These are phyloP conservation scores for Gadopsis bispinosus DNA, from an alignment of 2,797 vertebrate species.

Conservation along the genomic window DNA sequence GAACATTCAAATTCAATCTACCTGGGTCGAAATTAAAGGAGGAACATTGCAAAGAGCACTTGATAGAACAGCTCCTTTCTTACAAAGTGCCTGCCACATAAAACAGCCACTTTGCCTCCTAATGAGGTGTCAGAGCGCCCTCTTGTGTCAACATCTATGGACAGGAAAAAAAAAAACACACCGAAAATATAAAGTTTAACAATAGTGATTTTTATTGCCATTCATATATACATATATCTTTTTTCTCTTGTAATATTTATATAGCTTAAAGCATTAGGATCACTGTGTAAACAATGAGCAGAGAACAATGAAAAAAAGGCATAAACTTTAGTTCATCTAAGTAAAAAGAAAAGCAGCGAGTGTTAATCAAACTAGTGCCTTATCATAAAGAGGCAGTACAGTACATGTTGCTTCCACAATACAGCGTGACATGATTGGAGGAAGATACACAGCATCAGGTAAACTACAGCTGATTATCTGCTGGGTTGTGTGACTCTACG, in stretches of 20 bases:
- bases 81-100: slow-evolving; percentile 3
- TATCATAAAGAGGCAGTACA: slow-evolving; percentile 27
- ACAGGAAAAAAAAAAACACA: slow-evolving; percentile 19
- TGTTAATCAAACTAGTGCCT: slow-evolving; percentile 31
- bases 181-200: slow-evolving; percentile 29
- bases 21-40: slow-evolving; percentile 59
- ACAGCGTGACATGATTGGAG: slow-evolving; percentile 27
- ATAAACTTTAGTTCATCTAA: slow-evolving; percentile 24
- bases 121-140: slow-evolving; percentile 55
- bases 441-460: slow-evolving; percentile 30
- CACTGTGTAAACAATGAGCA: slow-evolving; percentile 65
- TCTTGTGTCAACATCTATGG: slow-evolving; percentile 54
- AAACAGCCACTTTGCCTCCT: background rate
- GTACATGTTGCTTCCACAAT: slow-evolving; percentile 31
- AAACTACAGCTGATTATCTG: slow-evolving; percentile 34
- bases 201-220: slow-evolving; percentile 78
- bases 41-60: slow-evolving; percentile 48
- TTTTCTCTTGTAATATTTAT: slow-evolving; percentile 45
- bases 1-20: slow-evolving; percentile 65
- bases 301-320: slow-evolving; percentile 36
- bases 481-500: slow-evolving; percentile 15
- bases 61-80: slow-evolving; percentile 40
- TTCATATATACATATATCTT: slow-evolving; percentile 75
- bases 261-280: slow-evolving; percentile 62
- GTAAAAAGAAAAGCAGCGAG: slow-evolving; percentile 56